Base-by-base conservation (phyloP, 2,888 invertebrate species). In the Trimorus sp. region DNA sequence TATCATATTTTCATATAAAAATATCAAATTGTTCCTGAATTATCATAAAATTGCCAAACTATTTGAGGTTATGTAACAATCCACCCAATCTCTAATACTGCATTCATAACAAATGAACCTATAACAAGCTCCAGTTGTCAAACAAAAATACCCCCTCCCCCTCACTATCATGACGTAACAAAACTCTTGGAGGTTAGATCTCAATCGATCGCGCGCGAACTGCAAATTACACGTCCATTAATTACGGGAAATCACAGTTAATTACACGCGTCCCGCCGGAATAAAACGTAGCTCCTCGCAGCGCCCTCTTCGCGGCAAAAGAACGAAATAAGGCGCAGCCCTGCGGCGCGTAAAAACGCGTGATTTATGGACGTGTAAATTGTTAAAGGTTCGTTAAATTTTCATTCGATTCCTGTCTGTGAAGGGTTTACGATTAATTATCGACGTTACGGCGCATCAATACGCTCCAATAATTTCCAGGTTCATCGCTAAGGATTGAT, bases 391-490 rank as follows among this genome's bases (percentile, higher is more conserved):
- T 77, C 56, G 75, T 62, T 74, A 62, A 81, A 76, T 76, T 74
- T 83, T 76, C 66, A 70, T 79, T 74, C 58, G 79, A 71, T 68
- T 60, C 49, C 70, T 68, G 84, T 69, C 74, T 70, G 66, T 69
- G 63, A 68, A 68, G 79, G 83, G 76, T 76, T 83, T 80, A 69
- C 80, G 84, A 84, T 85, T 85, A 84, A 86, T 86, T 85, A 85
- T 79, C 81, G 78, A 82, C 74, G 80, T 81, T 84, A 77, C 79
- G 85, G 80, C 77, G 76, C 82, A 82, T 82, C 81, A 81, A 82
- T 85, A 63, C 78, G 83, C 81, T 70, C 82, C 82, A 85, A 82
- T 86, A 82, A 85, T 84, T 80, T 83, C 59, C 73, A 70, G 81
- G 79, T 79, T 79, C 79, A 84, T 73, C 81, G 79, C 79, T 77